Base-by-base conservation (phyloP, 1,140 invertebrate genomes). In the Drosophila oshimai region DNA sequence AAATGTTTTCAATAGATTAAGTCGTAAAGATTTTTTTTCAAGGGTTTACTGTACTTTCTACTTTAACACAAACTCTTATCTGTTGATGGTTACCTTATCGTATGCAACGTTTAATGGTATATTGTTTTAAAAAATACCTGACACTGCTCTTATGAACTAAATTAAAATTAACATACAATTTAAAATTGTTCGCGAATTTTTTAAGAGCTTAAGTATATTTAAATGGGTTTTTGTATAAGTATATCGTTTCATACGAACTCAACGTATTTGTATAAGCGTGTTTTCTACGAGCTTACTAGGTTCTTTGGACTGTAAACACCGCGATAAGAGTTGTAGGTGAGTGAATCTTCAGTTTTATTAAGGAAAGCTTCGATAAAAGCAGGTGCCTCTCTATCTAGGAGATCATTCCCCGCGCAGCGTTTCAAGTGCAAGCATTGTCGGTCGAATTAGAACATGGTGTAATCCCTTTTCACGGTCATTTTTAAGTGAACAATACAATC, bases 311-410 rank as follows among this genome's bases (percentile, higher is more conserved):
- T 61, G 55, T 72, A 71, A 61, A 31, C 42, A 15, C 31, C 10
- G 53, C 37, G 68, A 71, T 71, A 71, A 71, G 67, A 53, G 36
- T 13, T 67, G 22, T 49, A 31, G 26, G 10, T 60, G 28, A 50
- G 29, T 68, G 64, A 68, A 53, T 71, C 68, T 50, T 33, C 24
- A 50, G 22, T 28, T 71, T 72, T 37, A 29, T 34, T 36, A 6
- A 64, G 26, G n/a, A 0, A n/a, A 3, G 29, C n/a, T n/a, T n/a
- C n/a, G n/a, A n/a, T n/a, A 6, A 20, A 34, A 72, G 45, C 54
- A 34, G 33, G 44, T 58, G 37, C 10, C 45, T 24, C 29, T 17
- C 45, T 22, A 7, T 26, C 17, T 18, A 26, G 33, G 20, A 37
- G 67, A 61, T 72, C 68, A 72, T 45, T 72, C 39, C 45, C 13